Conservation (phyloP, 1,140 invertebrate genomes). For the Heliothis subflexa region DNA sequence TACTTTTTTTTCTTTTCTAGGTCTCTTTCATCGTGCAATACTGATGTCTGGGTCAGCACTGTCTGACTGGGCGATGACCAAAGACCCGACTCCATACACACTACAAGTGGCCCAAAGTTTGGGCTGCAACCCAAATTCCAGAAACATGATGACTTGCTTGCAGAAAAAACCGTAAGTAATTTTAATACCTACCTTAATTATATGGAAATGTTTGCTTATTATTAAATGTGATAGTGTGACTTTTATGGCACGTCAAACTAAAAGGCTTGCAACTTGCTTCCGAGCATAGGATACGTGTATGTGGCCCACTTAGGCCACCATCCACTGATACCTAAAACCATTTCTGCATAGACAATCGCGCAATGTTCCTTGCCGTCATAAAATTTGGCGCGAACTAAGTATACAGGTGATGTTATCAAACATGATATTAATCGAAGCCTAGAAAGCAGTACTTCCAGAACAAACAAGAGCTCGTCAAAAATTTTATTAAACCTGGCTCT, state of each 20-base stretch:
- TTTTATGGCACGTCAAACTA: too few relatives aligned
- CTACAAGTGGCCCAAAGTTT: conserved; percentile 93
- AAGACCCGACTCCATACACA: conserved; percentile 92
- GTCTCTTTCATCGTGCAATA: conserved; percentile 96
- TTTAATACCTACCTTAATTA: too few relatives aligned
- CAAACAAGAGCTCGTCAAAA: background rate
- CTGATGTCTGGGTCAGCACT: conserved; percentile 97
- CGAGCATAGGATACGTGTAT: too few relatives aligned
- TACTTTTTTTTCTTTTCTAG: conserved; percentile 83
- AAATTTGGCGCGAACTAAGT: background rate
- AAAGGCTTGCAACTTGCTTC: too few relatives aligned
- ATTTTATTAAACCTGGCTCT: background rate
- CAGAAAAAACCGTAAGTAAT: conserved; percentile 78
- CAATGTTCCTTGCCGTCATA: too few relatives aligned
- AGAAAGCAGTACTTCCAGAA: too few relatives aligned
- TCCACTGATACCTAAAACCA: too few relatives aligned
- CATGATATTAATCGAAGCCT: background rate
- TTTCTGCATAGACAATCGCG: too few relatives aligned
- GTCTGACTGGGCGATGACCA: conserved; percentile 95
- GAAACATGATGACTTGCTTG: conserved; percentile 76
- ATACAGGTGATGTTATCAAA: background rate
- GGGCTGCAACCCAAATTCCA: conserved; percentile 88
- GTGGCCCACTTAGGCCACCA: too few relatives aligned
- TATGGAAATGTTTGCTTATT: background rate
- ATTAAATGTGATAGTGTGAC: too few relatives aligned